phyloP scores from a whole-genome alignment of 30 jellyfish, hydroid and myxozoan genomes.

The Sanderia malayensis region DNA sequence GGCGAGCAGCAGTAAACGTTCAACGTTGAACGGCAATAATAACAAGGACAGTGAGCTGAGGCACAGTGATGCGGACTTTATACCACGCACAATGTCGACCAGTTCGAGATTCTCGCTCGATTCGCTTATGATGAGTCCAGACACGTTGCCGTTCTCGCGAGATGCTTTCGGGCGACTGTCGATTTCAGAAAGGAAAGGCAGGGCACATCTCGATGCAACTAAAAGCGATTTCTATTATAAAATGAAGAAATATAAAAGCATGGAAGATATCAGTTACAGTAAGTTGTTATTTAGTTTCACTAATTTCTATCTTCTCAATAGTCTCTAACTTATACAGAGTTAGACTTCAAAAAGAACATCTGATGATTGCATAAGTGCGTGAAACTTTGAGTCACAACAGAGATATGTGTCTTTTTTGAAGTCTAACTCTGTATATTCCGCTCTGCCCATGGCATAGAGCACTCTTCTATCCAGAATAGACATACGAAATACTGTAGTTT shows the following conservation, averaged over 20 bases:
- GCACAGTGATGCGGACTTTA: constrained; percentile 22
- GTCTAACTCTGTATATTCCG: too few relatives aligned
- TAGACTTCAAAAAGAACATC: too few relatives aligned
- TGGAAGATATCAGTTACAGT: constrained; percentile 87
- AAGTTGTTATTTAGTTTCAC: too few relatives aligned
- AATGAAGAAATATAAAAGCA: constrained; percentile 77
- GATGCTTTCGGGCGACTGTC: constrained; percentile 96
- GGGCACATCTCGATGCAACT: constrained; percentile 98
- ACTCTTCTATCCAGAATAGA: too few relatives aligned
- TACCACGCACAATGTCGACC: constrained; percentile 63
- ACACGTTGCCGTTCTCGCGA: constrained; percentile 89
- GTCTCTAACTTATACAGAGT: too few relatives aligned
- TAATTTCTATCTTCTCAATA: too few relatives aligned
- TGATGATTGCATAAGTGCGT: too few relatives aligned
- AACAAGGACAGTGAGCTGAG: background rate
- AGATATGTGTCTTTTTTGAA: too few relatives aligned
- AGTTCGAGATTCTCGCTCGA: constrained; percentile 89
- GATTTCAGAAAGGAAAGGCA: constrained; percentile 95
- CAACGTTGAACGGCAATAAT: too few relatives aligned
- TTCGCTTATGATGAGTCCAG: constrained; percentile 85
- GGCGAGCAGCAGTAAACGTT: background rate
- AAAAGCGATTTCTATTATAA: constrained; percentile 79
- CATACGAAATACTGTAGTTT: too few relatives aligned
- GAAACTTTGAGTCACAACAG: too few relatives aligned
- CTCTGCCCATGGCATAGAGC: too few relatives aligned